phyloP scores from a whole-genome alignment of 2,888 invertebrate species.

The Sycophila texana region DNA sequence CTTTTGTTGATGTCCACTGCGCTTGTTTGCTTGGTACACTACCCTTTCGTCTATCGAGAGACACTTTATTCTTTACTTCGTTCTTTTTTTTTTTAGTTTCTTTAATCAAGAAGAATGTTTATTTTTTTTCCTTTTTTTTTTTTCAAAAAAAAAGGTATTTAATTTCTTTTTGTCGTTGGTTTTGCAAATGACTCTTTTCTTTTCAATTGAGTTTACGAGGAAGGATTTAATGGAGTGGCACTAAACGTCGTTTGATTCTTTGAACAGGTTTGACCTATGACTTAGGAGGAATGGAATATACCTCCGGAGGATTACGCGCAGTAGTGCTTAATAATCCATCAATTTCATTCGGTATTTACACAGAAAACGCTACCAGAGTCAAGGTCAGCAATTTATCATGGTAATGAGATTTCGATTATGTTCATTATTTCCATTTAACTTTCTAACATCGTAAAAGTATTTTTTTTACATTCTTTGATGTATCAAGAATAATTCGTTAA shows the following conservation, averaged over 20 bases:
- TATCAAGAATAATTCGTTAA: not conserved
- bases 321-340: not conserved
- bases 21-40: no score
- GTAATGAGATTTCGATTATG: slow-evolving; percentile 11
- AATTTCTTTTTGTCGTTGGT: no score
- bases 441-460: not conserved
- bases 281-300: not conserved
- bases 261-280: not conserved
- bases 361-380: not conserved
- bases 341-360: not conserved
- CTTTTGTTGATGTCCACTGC: no score
- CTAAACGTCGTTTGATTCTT: not conserved
- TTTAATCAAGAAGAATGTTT: no score
- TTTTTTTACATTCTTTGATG: not conserved
- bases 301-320: not conserved
- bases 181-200: not conserved
- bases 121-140: no score
- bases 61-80: no score
- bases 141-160: no score
- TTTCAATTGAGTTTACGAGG: not conserved
- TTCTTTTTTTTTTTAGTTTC: no score
- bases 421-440: not conserved
- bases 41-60: no score
- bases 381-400: slow-evolving; percentile 14
- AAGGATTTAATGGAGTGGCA: no score